Evolutionary conservation across 1,140 invertebrate species (phyloP), one percentile per base, ranked within the genome.

Genomic region (Euwallacea similis): DNA sequence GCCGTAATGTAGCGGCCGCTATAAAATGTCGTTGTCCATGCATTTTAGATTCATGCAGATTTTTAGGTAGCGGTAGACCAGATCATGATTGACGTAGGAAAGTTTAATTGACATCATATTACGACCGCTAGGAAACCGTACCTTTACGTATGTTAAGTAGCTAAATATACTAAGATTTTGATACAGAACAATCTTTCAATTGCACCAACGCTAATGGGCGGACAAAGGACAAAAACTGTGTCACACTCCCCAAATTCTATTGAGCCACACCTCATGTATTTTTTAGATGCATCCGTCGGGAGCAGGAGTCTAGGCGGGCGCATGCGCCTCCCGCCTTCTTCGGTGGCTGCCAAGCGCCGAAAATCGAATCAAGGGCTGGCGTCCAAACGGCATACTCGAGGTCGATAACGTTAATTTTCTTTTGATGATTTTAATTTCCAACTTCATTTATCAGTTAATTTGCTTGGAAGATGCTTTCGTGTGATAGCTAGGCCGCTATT

Each of bases 261-360:
- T 15, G 59, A 61, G 59, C 59, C 59, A 61, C 59, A 61, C 59
- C 59, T 61, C 59, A 43, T 61, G 42, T 61, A 61, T 61, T 61
- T 61, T 61, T 61, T 16, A 42, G 59, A 43, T 61, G 59, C 59
- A 61, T 61, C 59, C 42, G 43, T 61, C 59, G 41, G 21, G 59
- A 61, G 11, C 33, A 43, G 42, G 7, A 42, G 9, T 11, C 59
- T 61, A 61, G 59, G 59, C 33, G 42, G 42, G 42, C 33, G 33
- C 42, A n/a, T 61, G 59, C 59, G 59, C 59, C 9, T n/a, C 9
- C 59, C 59, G 42, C 11, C 59, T 11, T 15, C 42, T 21, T 43
- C 10, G n/a, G n/a, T 15, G 55, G 13, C 55, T 58, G 55, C n/a
- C 55, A 7, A 58, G 55, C 55, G 59, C 59, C 59, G 59, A 61